Percentiles rank a stretch among this genome's conserved stretches.
Evolutionary conservation across 2,888 invertebrate species (phyloP).

Genomic region (Julus scanicus): DNA sequence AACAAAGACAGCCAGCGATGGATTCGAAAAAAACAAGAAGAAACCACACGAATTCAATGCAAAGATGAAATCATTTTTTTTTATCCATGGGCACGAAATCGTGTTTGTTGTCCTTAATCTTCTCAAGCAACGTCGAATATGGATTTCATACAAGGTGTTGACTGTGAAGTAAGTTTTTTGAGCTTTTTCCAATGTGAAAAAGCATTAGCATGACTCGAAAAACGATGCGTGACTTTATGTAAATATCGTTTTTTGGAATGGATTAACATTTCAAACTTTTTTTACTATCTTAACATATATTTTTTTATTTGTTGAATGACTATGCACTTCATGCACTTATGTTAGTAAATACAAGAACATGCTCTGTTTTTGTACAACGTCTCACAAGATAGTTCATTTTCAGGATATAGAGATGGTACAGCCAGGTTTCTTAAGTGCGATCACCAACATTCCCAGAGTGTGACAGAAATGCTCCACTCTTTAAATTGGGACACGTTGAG

Average conservation of each 20-base stretch:
- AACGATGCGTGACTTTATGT: background rate
- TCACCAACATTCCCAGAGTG: no score
- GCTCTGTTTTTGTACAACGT: no score
- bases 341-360: no score
- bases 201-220: background rate
- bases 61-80: background rate
- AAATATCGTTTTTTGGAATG: background rate
- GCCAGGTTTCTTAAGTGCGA: no score
- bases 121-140: background rate
- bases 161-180: background rate
- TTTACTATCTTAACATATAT: background rate
- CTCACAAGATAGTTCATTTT: no score
- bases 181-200: background rate
- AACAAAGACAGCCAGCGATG: background rate
- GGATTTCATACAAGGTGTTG: constrained; percentile 10
- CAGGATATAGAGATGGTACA: no score
- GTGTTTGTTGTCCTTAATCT: background rate
- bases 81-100: constrained; percentile 1
- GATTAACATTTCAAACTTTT: background rate
- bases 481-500: no score
- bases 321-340: no score
- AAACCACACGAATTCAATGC: background rate
- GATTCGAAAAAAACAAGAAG: background rate
- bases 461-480: no score
- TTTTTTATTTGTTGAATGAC: background rate